Conservation (phyloP, 2,888 invertebrate species). For the Rhodophaea formosa region DNA sequence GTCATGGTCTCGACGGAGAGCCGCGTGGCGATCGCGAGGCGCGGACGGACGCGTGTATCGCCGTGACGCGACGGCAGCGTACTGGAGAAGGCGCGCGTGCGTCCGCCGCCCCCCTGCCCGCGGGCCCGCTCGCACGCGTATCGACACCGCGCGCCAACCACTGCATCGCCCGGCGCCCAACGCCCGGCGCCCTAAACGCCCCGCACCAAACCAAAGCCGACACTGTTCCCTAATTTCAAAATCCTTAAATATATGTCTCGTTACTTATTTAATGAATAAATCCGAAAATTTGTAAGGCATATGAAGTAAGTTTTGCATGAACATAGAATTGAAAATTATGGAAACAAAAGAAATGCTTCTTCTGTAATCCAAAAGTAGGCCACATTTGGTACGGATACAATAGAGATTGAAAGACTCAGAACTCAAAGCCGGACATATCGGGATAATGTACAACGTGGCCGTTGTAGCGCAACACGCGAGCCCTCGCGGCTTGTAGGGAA, state of each 20-base stretch:
- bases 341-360: too few species aligned
- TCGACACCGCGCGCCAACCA: conserved; percentile 70
- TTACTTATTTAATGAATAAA: too few species aligned
- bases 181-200: conserved; percentile 38
- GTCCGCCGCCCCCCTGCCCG: conserved; percentile 45
- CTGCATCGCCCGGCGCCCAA: conserved; percentile 57
- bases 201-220: conserved; percentile 31
- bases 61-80: conserved; percentile 59
- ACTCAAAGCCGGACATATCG: background rate
- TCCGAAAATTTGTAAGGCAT: too few species aligned
- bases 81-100: conserved; percentile 65
- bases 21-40: conserved; percentile 61
- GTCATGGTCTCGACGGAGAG: conserved; percentile 61
- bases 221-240: background rate
- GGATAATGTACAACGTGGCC: background rate
- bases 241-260: background rate
- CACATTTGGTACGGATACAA: too few species aligned
- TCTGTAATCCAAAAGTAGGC: too few species aligned
- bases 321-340: too few species aligned
- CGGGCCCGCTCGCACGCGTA: conserved; percentile 55
- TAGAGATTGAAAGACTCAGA: background rate
- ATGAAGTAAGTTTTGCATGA: too few species aligned
- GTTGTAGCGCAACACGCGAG: conserved; percentile 31
- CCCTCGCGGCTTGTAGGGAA: conserved; percentile 43
- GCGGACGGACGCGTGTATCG: conserved; percentile 53